A percentile compares a stretch with the other conserved stretches of the same genome.
These are phyloP conservation scores for Hydropsyche betteni DNA, from an alignment of 2,888 invertebrate genomes.

Conservation along the genomic window DNA sequence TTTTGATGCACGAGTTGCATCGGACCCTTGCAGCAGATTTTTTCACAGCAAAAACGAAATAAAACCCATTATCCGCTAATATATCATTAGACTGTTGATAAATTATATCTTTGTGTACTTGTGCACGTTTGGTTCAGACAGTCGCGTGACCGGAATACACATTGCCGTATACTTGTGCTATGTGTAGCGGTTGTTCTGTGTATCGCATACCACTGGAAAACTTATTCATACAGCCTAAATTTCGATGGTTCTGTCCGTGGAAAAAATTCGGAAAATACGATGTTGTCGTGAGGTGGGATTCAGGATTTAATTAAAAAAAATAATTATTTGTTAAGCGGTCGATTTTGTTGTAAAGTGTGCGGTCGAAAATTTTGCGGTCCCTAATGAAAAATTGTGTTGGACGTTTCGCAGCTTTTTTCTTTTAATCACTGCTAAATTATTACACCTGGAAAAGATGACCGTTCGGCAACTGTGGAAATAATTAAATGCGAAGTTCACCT, in stretches of 20 bases:
- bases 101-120: conserved; percentile 28
- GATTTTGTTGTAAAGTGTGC: no score
- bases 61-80: conserved; percentile 17
- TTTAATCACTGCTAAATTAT: conserved; percentile 1
- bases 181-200: not conserved
- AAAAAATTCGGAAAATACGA: no score
- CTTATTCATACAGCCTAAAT: no score
- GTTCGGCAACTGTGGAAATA: conserved; percentile 32
- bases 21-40: not conserved
- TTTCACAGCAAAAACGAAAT: not conserved
- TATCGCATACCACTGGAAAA: no score
- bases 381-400: no score
- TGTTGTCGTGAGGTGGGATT: no score
- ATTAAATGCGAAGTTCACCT: conserved; percentile 37
- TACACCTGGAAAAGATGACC: conserved; percentile 35
- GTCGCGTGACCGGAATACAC: conserved; percentile 33
- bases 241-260: no score
- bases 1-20: no score
- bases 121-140: conserved; percentile 25
- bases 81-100: conserved; percentile 29
- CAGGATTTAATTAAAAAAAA: no score
- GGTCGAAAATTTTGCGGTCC: no score
- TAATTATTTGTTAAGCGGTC: no score
- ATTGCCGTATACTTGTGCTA: conserved; percentile 15
- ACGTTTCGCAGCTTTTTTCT: no score